Evolutionary conservation across 2,113 vertebrate genomes (phyloP).

Genomic region (Cebus imitator): DNA sequence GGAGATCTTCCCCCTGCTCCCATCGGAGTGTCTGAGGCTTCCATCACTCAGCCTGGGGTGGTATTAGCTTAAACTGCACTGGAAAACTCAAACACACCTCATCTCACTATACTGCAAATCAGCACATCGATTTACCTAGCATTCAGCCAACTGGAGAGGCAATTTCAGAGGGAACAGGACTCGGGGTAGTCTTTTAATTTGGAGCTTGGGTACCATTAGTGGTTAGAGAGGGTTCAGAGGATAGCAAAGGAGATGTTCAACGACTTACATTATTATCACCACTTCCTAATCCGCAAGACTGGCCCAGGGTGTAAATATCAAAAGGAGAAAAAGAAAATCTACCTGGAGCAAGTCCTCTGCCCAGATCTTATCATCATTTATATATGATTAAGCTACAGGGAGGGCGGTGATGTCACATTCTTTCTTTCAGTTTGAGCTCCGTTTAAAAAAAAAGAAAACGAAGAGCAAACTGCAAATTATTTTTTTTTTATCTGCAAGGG

Average conservation of each 20-base stretch:
- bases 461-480: background rate
- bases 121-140: background rate
- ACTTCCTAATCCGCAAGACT: background rate
- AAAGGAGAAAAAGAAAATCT: background rate
- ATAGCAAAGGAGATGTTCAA: background rate
- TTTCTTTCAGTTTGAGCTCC: background rate
- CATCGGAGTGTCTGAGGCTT: background rate
- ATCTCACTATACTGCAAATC: background rate
- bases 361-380: background rate
- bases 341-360: background rate
- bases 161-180: background rate
- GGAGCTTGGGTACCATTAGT: background rate
- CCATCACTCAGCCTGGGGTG: background rate
- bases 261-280: background rate
- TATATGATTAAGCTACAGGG: background rate
- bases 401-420: background rate
- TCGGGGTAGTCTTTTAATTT: background rate
- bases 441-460: background rate
- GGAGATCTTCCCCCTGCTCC: background rate
- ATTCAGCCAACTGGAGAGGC: background rate
- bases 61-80: background rate
- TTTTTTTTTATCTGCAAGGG: background rate
- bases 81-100: background rate
- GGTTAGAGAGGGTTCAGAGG: background rate
- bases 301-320: background rate